Conservation (phyloP, 2,797 vertebrate genomes). For the Enteromius treurensis region DNA sequence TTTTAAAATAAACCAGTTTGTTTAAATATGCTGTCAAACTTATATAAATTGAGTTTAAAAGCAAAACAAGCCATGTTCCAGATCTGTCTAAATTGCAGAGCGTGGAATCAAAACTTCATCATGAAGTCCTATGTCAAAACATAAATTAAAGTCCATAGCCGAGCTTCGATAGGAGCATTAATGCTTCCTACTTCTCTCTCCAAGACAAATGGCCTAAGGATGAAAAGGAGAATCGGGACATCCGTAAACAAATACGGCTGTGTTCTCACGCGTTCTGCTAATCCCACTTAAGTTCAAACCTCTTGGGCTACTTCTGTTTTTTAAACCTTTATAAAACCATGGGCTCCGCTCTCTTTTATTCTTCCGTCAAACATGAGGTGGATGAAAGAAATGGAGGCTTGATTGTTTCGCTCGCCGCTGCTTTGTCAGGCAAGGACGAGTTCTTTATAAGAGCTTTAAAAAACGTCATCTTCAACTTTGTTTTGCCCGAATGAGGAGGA, state of each 20-base stretch:
- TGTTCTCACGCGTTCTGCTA: constrained; percentile 54
- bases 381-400: constrained; percentile 57
- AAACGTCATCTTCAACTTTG: constrained; percentile 22
- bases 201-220: constrained; percentile 49
- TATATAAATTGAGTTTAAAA: constrained; percentile 32
- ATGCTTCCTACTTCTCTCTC: constrained; percentile 40
- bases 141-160: constrained; percentile 50
- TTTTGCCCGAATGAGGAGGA: constrained; percentile 5
- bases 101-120: neutral
- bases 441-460: constrained; percentile 14
- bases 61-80: constrained; percentile 52
- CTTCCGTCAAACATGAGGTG: constrained; percentile 48
- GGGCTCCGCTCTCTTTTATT: constrained; percentile 59
- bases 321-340: constrained; percentile 58
- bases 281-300: constrained; percentile 70
- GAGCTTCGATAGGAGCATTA: constrained; percentile 53
- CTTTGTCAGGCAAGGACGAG: constrained; percentile 63
- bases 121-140: constrained; percentile 45
- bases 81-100: constrained; percentile 2
- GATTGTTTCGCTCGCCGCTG: constrained; percentile 46
- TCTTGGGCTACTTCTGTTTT: constrained; percentile 62
- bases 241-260: constrained; percentile 62
- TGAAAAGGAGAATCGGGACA: constrained; percentile 52
- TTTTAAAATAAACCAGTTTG: neutral
- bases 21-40: neutral